Base-by-base conservation (phyloP, 2,797 vertebrate species). In the Argyrosomus regius region DNA sequence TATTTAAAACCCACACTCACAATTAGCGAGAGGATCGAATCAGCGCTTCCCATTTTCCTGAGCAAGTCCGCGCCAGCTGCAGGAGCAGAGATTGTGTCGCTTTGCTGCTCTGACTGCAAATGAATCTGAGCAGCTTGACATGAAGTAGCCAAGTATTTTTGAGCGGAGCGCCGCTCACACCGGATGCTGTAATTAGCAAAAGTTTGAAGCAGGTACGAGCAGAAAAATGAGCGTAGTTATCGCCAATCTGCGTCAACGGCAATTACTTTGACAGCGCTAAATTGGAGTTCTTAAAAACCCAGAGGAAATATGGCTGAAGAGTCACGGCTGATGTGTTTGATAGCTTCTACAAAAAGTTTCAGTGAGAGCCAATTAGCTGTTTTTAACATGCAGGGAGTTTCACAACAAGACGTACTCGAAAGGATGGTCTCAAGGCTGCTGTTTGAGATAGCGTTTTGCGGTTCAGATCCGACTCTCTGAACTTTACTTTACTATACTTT, bases 281-380 rank as follows among this genome's bases (percentile, higher is more conserved):
- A 72, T 26, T 63, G 10, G 3, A 43, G n/a, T 54, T 80, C 9
- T 82, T 66, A 62, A 79, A 77, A 77, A 49, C 53, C 49, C 41
- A 7, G 8, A 41, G 54, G 70, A 72, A 49, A 53, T 58, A n/a
- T 49, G 17, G 58, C 48, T 73, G 24, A 62, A 26, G 52, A 20
- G 17, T 20, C 20, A 50, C 11, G 3, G 14, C 26, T 60, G 65
- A 54, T 53, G 0, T 2, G 17, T 80, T 62, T 56, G 49, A 76
- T 28, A 0, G 59, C 13, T 62, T 58, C 20, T 67, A 61, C 26
- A 71, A 77, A 79, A 71, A 53, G n/a, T 54, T 75, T 5, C 17
- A 35, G 17, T 64, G 52, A 83, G 84, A 78, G 83, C 74, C 73
- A 80, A 82, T 90, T 82, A 69, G 45, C n/a, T 5, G 43, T 49